Evolutionary conservation across 2,888 invertebrate species (phyloP), one percentile per base, ranked within the genome.

Genomic region (Pandemis cinnamomeana): DNA sequence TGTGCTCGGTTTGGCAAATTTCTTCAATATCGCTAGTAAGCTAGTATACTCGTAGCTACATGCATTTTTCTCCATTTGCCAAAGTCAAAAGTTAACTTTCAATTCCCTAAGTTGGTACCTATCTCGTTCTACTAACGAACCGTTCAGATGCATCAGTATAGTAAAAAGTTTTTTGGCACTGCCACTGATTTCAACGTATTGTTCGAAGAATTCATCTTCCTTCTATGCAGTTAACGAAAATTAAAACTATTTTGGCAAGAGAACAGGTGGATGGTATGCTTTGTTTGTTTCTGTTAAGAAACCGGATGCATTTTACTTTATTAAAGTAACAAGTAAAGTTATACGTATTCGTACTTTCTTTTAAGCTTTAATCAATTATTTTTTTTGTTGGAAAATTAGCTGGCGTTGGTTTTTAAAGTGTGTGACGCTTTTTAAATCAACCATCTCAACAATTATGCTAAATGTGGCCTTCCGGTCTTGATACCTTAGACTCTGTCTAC

Each of bases 181-280:
- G 72, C 72, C 77, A 74, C 79, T 81, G 80, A 80, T 80, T 78
- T 80, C 70, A 78, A 48, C 73, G 64, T 71, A 74, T 74, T 71
- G 74, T 74, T 71, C 71, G 67, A 78, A 81, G 80, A 84, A 83
- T 81, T 80, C 77, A 79, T 80, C 84, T 84, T 80, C 82, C 84
- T 80, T 80, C 71, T 71, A 80, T 77, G 71, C 75, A 76, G 67
- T 71, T 70, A 53, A 75, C 77, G 81, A 82, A 84, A 86, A 87
- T 88, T 87, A 85, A 86, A 88, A 88, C 84, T 86, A 85, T 86
- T 86, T 83, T 87, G 85, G 86, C 84, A 85, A 86, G 82, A 60
- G 15, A 67, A 48, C 71, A 71, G 75, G 72, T 72, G 55, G 61
- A 71, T 42, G 46, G 53, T 71, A 46, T 67, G 70, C 53, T 74